Base-by-base conservation (phyloP, 2,113 vertebrate species). In the Sceloporus tristichus region DNA sequence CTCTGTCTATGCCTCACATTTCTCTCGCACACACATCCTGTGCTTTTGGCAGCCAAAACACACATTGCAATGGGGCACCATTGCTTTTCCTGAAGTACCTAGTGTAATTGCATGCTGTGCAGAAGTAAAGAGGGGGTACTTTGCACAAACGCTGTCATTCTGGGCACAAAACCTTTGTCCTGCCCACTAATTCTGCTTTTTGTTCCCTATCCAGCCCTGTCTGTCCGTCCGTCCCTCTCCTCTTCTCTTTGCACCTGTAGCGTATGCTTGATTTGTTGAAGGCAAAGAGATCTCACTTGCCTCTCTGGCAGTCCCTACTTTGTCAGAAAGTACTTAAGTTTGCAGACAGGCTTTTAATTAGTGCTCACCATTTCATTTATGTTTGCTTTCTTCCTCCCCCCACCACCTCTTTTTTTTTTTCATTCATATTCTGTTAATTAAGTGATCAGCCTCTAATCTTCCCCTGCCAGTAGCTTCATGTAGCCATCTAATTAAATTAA, bases 371-470 rank as follows among this genome's bases (percentile, higher is more conserved):
- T 97, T 98, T 98, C 97, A 98, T 98, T 98, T 98, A 97, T 98
- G 97, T 98, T 97, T 98, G 97, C 97, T 97, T 98, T 97, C 96
- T 92, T 65, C 92, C 86, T 91, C n/a, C 29, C 25, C 68, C 23
- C 66, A 5, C 29, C 10, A 7, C 68, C 27, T 29, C 27, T 29
- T 86, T 87, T 97, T 95, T 87, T 96, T 97, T 97, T 97, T 97
- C 98, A 99, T 98, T 98, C 98, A 98, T 98, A 98, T 98, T 98
- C 98, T 98, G 98, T 98, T 99, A 99, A 99, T 99, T 99, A 99
- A 99, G 97, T 97, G 96, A 97, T 97, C 97, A 97, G 96, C 96
- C 97, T 98, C 98, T 98, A 98, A 99, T 99, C 98, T 98, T 98
- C 98, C 98, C 97, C 98, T 98, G 98, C 98, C 98, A 98, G 98